Conservation (phyloP, 2,113 vertebrate genomes). For the Gnathonemus longibarbis region DNA sequence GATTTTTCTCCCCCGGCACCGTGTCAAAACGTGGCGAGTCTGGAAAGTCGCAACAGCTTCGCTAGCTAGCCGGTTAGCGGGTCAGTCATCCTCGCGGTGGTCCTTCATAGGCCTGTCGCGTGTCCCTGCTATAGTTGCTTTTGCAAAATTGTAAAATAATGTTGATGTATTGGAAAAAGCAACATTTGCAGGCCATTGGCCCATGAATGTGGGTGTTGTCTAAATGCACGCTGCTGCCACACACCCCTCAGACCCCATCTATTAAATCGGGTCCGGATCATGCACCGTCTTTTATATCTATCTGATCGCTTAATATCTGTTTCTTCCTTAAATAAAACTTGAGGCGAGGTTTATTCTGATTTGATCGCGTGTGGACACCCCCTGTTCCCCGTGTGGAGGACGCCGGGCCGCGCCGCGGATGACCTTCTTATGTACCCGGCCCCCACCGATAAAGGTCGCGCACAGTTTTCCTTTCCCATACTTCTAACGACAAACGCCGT, state of each 20-base stretch:
- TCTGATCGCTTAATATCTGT: neutral
- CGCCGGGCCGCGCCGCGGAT: neutral
- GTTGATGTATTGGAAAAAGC: neutral
- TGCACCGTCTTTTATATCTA: neutral
- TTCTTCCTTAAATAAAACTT: conserved; percentile 3
- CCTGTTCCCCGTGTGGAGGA: neutral
- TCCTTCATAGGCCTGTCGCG: neutral
- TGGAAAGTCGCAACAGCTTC: neutral
- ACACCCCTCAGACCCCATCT: neutral
- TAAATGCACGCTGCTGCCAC: neutral
- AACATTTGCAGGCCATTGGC: neutral
- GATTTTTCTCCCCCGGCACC: neutral
- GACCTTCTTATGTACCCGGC: neutral
- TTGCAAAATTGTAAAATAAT: neutral
- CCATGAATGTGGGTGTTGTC: neutral
- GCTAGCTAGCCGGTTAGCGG: neutral
- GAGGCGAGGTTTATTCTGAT: neutral
- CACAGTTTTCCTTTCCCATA: neutral
- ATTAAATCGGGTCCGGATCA: neutral
- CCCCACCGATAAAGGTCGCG: neutral
- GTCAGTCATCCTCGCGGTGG: neutral
- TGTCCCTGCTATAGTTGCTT: neutral
- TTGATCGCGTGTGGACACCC: neutral
- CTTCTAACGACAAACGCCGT: neutral
- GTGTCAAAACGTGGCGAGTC: neutral